Evolutionary conservation across 2,888 invertebrate genomes (phyloP).

Genomic region (Barypeithes pellucidus): DNA sequence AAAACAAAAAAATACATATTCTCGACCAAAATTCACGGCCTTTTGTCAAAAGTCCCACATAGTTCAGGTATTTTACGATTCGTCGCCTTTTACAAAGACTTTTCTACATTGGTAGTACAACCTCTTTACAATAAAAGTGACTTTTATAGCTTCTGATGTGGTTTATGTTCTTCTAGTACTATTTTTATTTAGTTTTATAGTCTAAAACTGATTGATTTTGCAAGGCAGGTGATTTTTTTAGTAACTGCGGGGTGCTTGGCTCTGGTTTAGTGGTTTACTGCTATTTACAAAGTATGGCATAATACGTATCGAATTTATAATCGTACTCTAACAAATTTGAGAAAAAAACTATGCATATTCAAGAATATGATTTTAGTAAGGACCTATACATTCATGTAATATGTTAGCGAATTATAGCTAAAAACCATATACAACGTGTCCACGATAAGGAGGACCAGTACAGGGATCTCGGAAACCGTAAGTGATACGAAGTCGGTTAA

Average conservation of each 20-base stretch:
- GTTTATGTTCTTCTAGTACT: conserved; percentile 10
- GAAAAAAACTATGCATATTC: too few species aligned
- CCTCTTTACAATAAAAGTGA: conserved; percentile 20
- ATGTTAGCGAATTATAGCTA: too few species aligned
- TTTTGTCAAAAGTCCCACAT: conserved; percentile 14
- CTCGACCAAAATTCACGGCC: conserved; percentile 16
- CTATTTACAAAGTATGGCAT: too few species aligned
- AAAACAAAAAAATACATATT: conserved; percentile 1
- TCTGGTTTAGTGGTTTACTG: conserved; percentile 2
- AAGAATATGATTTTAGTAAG: too few species aligned
- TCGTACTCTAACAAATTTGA: too few species aligned
- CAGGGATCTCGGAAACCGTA: too few species aligned
- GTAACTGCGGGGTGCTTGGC: conserved; percentile 9
- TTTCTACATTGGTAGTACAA: conserved; percentile 15
- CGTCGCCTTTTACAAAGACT: neutral
- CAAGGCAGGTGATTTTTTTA: conserved; percentile 9
- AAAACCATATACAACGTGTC: too few species aligned
- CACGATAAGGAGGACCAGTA: too few species aligned
- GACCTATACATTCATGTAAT: too few species aligned
- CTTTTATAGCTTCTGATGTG: conserved; percentile 11
- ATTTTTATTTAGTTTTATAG: conserved; percentile 15
- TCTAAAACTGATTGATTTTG: conserved; percentile 16
- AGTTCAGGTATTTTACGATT: conserved; percentile 19
- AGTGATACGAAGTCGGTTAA: too few species aligned
- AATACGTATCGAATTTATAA: too few species aligned